Evolutionary conservation across 2,113 vertebrate species (phyloP).

Genomic region (Callospermophilus lateralis): DNA sequence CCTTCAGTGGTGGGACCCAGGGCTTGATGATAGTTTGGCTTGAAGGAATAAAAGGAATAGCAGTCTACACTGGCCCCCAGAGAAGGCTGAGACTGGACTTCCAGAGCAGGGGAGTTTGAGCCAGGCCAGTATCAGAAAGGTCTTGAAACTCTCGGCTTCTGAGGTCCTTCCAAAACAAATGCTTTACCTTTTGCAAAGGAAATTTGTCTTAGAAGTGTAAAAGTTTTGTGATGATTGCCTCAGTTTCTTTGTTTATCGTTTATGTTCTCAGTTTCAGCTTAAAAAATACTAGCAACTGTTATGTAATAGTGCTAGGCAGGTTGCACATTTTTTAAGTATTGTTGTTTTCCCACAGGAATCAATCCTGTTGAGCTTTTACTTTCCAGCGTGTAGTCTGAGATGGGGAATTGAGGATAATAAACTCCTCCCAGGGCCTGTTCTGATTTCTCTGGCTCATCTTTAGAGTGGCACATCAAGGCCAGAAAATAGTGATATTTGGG

Average conservation of each 20-base stretch:
- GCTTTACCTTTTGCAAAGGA: neutral
- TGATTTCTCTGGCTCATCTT: neutral
- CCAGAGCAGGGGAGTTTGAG: neutral
- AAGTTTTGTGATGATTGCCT: neutral
- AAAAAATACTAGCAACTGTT: neutral
- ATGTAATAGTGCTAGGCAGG: neutral
- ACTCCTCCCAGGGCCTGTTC: neutral
- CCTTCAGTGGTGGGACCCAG: neutral
- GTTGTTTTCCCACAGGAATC: neutral
- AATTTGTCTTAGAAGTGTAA: neutral
- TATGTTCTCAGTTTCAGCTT: neutral
- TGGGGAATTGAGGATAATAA: neutral
- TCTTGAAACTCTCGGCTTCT: neutral
- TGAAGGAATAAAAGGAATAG: neutral
- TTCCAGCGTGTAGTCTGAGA: neutral
- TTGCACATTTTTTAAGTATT: neutral
- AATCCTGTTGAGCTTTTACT: neutral
- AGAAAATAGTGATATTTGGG: neutral
- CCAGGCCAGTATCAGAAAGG: neutral
- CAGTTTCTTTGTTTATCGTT: neutral
- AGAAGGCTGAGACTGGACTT: neutral
- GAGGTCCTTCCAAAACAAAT: constrained; percentile 1
- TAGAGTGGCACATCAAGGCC: rapidly evolving
- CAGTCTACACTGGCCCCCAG: neutral
- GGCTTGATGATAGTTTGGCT: neutral